A percentile compares a stretch with the other conserved stretches of the same genome.
Evolutionary conservation across 2,113 vertebrate species (phyloP).

Genomic region (Cephalopterus ornatus): DNA sequence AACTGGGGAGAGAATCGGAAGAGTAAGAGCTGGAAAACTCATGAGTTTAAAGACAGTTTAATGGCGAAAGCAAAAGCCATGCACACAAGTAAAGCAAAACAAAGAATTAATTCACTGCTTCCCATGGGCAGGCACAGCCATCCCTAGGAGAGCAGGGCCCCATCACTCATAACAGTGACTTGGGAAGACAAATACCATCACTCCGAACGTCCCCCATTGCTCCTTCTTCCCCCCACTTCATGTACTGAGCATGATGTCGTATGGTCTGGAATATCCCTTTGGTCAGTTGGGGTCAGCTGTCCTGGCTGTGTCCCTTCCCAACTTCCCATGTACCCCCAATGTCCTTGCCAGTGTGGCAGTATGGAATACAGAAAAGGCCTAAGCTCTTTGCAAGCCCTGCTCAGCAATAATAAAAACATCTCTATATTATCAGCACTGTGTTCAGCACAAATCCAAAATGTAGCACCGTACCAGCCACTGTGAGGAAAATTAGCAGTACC

Average conservation of each 20-base stretch:
- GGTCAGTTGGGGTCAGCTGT: neutral
- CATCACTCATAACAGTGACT: neutral
- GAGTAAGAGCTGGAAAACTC: neutral
- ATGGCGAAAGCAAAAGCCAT: neutral
- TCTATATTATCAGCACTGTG: neutral
- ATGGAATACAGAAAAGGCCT: neutral
- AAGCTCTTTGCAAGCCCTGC: neutral
- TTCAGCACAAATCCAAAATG: neutral
- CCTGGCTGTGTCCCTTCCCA: neutral
- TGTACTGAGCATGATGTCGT: neutral
- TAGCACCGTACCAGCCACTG: neutral
- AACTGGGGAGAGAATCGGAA: neutral
- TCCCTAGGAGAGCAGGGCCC: neutral
- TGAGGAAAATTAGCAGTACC: neutral
- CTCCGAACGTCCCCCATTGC: neutral
- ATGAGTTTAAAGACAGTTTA: neutral
- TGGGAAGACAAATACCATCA: neutral
- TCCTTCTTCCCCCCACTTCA: neutral
- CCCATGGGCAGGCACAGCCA: neutral
- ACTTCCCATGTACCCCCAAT: neutral
- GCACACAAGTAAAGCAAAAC: neutral
- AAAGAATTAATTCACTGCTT: neutral
- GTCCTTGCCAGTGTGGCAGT: neutral
- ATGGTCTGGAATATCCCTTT: neutral
- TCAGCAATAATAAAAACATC: neutral